These are phyloP conservation scores for Ectropis crepuscularia DNA, from an alignment of 2,888 invertebrate species.

Conservation along the genomic window DNA sequence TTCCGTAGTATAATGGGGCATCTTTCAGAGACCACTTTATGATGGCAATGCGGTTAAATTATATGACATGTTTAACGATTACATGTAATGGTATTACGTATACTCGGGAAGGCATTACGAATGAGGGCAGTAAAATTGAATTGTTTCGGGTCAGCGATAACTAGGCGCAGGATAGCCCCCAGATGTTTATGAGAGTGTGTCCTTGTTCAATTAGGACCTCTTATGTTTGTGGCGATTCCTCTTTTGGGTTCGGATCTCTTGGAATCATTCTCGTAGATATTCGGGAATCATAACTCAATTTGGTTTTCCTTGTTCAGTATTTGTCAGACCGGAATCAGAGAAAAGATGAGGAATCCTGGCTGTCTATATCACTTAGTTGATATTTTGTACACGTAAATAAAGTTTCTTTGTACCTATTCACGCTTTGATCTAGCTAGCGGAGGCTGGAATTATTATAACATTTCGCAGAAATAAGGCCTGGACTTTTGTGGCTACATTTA, in stretches of 20 bases:
- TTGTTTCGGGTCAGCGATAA: slow-evolving; percentile 28
- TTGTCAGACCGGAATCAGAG: neutral
- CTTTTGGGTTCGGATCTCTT: slow-evolving; percentile 8
- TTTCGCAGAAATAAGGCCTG: too few relatives aligned
- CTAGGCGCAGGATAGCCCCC: slow-evolving; percentile 7
- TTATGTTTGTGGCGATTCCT: slow-evolving; percentile 3
- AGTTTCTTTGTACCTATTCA: neutral
- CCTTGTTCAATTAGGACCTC: slow-evolving; percentile 16
- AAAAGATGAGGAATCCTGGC: slow-evolving; percentile 2
- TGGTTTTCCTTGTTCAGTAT: slow-evolving; percentile 7
- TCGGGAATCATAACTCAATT: slow-evolving; percentile 9
- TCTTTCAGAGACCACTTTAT: slow-evolving; percentile 21
- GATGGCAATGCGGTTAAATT: slow-evolving; percentile 25
- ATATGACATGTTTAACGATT: slow-evolving; percentile 27
- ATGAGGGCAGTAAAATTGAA: slow-evolving; percentile 20
- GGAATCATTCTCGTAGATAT: neutral
- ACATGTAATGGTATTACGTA: slow-evolving; percentile 14
- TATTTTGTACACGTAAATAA: neutral
- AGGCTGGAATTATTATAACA: neutral
- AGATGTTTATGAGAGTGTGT: slow-evolving; percentile 9
- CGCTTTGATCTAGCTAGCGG: neutral
- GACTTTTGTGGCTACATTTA: too few relatives aligned
- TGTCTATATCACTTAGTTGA: neutral
- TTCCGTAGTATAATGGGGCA: slow-evolving; percentile 32
- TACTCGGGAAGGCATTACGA: slow-evolving; percentile 14